Conservation (phyloP, 1,140 invertebrate genomes). For the Megalopta genalis region DNA sequence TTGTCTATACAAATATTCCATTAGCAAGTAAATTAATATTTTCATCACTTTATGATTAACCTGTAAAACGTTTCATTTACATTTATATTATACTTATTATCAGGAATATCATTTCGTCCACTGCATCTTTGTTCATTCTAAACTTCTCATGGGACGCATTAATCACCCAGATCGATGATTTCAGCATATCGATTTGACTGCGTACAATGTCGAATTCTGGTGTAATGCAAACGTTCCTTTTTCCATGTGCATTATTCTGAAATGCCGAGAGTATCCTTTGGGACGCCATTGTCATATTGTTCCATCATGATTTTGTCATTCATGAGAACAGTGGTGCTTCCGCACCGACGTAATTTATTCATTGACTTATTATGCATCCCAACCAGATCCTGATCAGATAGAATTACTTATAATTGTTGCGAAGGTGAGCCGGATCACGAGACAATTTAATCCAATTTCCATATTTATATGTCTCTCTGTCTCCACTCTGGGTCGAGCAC, state of each 20-base stretch:
- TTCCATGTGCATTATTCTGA: neutral
- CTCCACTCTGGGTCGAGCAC: neutral
- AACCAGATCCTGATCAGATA: conserved; percentile 7
- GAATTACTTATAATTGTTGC: conserved; percentile 21
- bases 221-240: neutral
- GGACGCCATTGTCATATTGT: neutral
- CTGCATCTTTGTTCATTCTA: too few species aligned
- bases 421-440: neutral
- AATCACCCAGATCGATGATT: neutral
- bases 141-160: too few species aligned
- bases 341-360: conserved; percentile 32
- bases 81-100: too few species aligned
- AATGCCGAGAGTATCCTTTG: neutral
- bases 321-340: neutral
- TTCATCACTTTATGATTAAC: too few species aligned
- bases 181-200: neutral
- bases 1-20: too few species aligned
- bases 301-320: conserved; percentile 17
- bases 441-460: conserved; percentile 12
- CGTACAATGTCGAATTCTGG: neutral
- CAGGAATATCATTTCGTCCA: too few species aligned
- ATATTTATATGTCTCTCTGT: neutral
- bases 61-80: too few species aligned
- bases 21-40: too few species aligned
- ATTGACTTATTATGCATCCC: conserved; percentile 23